These are phyloP conservation scores for Melanaphis sacchari DNA, from an alignment of 1,140 invertebrate genomes.

Conservation along the genomic window DNA sequence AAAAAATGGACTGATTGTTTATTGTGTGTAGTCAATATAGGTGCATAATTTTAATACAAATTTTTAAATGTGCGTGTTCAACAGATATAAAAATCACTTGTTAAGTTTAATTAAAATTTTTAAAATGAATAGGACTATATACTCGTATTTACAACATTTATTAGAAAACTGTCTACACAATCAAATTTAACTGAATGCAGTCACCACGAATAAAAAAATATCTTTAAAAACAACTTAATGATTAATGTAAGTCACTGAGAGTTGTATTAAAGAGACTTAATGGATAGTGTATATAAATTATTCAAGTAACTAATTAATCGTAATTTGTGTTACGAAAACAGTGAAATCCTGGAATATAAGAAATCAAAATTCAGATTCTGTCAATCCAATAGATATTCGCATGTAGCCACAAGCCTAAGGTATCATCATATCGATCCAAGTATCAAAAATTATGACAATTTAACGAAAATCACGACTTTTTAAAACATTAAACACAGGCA, in stretches of 20 bases:
- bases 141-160: background rate
- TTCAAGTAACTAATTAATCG: too few relatives aligned
- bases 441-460: background rate
- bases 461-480: background rate
- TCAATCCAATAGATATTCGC: background rate
- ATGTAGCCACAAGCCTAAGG: background rate
- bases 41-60: background rate
- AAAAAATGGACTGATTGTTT: background rate
- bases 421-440: background rate
- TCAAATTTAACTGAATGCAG: background rate
- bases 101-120: too few relatives aligned
- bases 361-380: background rate
- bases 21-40: background rate
- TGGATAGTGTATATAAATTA: accelerated
- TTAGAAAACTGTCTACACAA: background rate
- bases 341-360: background rate
- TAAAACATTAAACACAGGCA: too few relatives aligned
- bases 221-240: too few relatives aligned
- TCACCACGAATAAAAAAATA: too few relatives aligned
- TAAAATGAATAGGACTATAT: background rate
- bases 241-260: background rate
- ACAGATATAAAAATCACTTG: background rate
- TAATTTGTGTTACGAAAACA: background rate
- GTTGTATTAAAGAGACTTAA: background rate
- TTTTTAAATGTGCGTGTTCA: background rate